phyloP scores from a whole-genome alignment of 2,888 invertebrate species.

The Zeuzera pyrina region DNA sequence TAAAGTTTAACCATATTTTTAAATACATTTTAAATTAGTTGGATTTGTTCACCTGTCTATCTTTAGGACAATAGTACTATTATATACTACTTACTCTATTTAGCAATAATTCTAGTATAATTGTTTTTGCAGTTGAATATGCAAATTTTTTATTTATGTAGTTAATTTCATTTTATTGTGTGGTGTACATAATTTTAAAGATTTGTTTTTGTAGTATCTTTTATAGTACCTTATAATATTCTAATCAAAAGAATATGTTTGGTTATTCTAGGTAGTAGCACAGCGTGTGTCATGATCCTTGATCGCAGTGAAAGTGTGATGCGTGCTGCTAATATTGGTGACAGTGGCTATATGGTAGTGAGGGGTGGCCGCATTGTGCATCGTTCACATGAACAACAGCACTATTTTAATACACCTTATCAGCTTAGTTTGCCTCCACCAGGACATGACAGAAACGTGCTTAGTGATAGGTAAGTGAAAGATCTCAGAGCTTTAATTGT shows the following conservation, averaged over 20 bases:
- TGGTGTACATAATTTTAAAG: neutral
- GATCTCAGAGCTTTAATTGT: too few species aligned
- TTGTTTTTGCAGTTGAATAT: neutral
- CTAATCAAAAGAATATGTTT: conserved; percentile 12
- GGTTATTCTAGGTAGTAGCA: conserved; percentile 87
- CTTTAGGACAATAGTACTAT: too few species aligned
- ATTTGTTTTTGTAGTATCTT: neutral
- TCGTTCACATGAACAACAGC: conserved; percentile 96
- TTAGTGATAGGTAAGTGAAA: conserved; percentile 89
- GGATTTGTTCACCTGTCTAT: too few species aligned
- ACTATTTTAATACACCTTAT: conserved; percentile 99
- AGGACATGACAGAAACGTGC: conserved; percentile 87
- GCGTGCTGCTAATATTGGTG: conserved; percentile 98
- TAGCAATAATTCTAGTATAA: neutral
- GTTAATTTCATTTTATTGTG: neutral
- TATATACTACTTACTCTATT: neutral
- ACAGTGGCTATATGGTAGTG: conserved; percentile 97
- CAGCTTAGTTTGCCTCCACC: conserved; percentile 96
- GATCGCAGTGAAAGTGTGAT: conserved; percentile 91
- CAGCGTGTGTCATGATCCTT: conserved; percentile 96
- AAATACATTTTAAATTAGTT: neutral
- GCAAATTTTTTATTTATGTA: neutral
- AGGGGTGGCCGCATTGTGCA: conserved; percentile 90
- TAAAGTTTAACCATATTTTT: too few species aligned
- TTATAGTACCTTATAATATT: neutral